Percentiles rank a stretch among this genome's conserved stretches.
Evolutionary conservation across 2,797 vertebrate species (phyloP).

Genomic region (Myotis daubentonii): DNA sequence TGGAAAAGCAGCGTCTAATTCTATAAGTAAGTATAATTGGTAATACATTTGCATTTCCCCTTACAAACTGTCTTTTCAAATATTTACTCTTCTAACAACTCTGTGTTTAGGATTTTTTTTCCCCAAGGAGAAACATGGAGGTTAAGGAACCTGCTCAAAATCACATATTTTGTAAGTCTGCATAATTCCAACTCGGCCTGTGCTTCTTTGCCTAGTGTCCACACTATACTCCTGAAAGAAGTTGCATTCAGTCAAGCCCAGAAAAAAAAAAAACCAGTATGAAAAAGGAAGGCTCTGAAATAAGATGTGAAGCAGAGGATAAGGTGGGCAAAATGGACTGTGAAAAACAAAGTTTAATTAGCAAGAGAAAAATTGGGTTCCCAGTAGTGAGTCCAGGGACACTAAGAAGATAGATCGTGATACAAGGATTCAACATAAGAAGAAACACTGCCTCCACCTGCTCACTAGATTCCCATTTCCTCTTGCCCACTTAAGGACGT

Average conservation of each 20-base stretch:
- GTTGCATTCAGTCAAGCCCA: not conserved
- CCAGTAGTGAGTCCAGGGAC: not conserved
- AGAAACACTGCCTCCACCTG: not conserved
- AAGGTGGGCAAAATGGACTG: not conserved
- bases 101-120: not conserved
- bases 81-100: not conserved
- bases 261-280: not conserved
- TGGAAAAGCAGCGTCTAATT: not conserved
- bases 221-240: not conserved
- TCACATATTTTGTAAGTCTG: not conserved
- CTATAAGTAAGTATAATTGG: not conserved
- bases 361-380: not conserved
- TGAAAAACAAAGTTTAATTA: not conserved
- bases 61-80: constrained; percentile 22
- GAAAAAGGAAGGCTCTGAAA: not conserved
- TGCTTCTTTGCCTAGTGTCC: not conserved
- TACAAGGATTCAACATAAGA: not conserved
- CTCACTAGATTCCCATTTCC: too few species aligned
- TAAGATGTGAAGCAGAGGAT: not conserved
- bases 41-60: not conserved
- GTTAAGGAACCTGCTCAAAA: not conserved
- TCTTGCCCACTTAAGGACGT: too few species aligned
- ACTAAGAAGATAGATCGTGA: not conserved
- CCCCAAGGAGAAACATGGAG: not conserved
- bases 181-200: not conserved